Percentiles rank a stretch among this genome's conserved stretches.
These are phyloP conservation scores for Malacoraja senta DNA, from an alignment of 2,797 vertebrate species.

Conservation along the genomic window DNA sequence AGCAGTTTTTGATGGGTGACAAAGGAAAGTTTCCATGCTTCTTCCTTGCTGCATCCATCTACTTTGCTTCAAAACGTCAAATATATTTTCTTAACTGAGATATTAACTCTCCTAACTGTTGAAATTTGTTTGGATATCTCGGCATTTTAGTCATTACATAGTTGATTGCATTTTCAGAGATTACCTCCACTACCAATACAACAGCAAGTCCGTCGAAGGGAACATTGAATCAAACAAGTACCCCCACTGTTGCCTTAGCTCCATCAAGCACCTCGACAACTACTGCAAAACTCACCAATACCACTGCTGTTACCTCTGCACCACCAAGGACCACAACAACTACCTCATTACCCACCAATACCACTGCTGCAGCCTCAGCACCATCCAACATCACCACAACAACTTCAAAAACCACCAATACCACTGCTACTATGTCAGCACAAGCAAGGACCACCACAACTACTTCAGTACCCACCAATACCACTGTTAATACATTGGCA, in stretches of 20 bases:
- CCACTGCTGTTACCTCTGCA: background rate
- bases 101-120: background rate
- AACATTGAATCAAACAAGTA: background rate
- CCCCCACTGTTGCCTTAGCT: too few relatives aligned
- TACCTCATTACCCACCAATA: background rate
- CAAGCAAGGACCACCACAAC: background rate
- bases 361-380: background rate
- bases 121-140: background rate
- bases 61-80: background rate
- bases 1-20: too few relatives aligned
- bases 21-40: background rate
- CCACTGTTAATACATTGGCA: background rate
- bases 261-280: background rate
- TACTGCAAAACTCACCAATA: background rate
- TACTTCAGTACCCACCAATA: background rate
- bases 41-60: background rate
- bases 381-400: background rate
- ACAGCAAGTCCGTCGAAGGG: background rate
- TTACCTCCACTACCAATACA: background rate
- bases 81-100: background rate
- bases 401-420: background rate
- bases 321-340: background rate
- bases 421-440: background rate
- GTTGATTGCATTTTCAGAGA: background rate
- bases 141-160: background rate